Conservation (phyloP, 2,113 vertebrate genomes). For the Microcebus jonahi region DNA sequence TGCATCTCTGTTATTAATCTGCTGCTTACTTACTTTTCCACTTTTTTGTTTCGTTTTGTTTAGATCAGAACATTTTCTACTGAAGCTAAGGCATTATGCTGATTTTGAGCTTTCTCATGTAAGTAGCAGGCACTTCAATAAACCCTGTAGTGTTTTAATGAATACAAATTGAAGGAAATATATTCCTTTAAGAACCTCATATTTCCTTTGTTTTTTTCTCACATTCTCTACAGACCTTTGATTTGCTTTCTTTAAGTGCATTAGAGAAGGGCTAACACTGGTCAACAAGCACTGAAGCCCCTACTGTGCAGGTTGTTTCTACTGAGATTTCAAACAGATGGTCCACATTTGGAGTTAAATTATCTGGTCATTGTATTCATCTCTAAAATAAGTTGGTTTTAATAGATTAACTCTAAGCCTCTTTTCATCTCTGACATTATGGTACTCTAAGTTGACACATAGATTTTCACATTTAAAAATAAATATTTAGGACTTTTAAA, state of each 20-base stretch:
- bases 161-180: not conserved
- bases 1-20: slow-evolving; percentile 18
- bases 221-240: not conserved
- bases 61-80: slow-evolving; percentile 35
- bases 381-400: not conserved
- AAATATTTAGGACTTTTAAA: not conserved
- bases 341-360: not conserved
- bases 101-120: slow-evolving; percentile 28
- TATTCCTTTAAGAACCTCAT: not conserved
- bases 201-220: not conserved
- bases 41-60: slow-evolving; percentile 29
- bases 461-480: not conserved
- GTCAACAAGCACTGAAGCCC: not conserved
- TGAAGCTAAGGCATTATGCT: not conserved
- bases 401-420: not conserved
- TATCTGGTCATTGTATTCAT: not conserved
- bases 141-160: slow-evolving; percentile 30
- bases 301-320: not conserved
- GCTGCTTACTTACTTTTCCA: not conserved
- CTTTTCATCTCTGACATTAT: not conserved
- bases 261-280: not conserved
- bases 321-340: not conserved
- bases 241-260: not conserved
- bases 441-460: not conserved
- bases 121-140: not conserved